A percentile compares a stretch with the other conserved stretches of the same genome.
These are phyloP conservation scores for Morpho helenor DNA, from an alignment of 2,888 invertebrate genomes.

Conservation along the genomic window DNA sequence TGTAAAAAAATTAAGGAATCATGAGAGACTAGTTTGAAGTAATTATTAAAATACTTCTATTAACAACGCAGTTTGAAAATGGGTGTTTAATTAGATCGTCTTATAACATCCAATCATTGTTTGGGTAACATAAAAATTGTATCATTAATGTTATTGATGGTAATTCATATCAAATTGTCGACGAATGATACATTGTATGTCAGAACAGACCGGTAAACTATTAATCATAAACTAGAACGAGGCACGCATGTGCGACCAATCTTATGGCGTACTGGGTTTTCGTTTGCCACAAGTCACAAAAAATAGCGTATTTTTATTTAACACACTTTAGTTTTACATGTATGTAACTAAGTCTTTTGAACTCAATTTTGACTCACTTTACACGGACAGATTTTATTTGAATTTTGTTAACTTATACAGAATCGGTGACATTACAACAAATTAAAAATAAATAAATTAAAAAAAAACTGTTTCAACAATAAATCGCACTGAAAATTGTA, in stretches of 20 bases:
- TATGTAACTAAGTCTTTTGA: too few species aligned
- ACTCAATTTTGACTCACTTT: too few species aligned
- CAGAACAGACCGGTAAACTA: conserved; percentile 58
- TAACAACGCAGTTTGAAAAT: not conserved
- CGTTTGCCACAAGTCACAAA: conserved; percentile 26
- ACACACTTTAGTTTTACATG: too few species aligned
- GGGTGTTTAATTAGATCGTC: not conserved
- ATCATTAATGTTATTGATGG: conserved; percentile 59
- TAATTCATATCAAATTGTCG: conserved; percentile 66
- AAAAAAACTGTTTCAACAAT: too few species aligned
- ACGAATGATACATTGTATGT: conserved; percentile 72
- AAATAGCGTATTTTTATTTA: not conserved
- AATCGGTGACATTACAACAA: too few species aligned
- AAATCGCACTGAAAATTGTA: too few species aligned
- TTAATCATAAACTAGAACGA: conserved; percentile 57
- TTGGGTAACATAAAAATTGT: conserved; percentile 11
- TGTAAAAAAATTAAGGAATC: too few species aligned
- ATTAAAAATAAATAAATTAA: too few species aligned
- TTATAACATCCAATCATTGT: not conserved
- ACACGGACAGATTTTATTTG: too few species aligned
- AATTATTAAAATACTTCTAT: too few species aligned
- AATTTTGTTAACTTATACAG: too few species aligned
- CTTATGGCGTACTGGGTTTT: conserved; percentile 47
- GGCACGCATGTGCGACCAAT: conserved; percentile 59
- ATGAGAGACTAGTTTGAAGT: too few species aligned